Base-by-base conservation (phyloP, 2,888 invertebrate genomes). In the Caenorhabditis sp. region DNA sequence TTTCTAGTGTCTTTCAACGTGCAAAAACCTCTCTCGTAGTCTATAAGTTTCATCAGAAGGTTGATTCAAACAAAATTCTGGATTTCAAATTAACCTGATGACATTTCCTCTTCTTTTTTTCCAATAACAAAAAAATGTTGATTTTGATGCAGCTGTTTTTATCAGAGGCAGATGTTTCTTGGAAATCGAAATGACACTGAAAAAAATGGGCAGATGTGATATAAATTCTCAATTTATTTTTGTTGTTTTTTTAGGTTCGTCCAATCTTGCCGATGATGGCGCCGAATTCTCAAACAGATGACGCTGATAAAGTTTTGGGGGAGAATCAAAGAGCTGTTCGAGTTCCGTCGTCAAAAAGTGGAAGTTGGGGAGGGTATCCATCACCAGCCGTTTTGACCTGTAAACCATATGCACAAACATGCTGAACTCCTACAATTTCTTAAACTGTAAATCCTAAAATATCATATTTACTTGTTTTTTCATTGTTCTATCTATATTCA, bases 301-400 rank as follows among this genome's bases (percentile, higher is more conserved):
- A 63, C 17, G 21, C 27, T 21, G 71, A 70, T 23, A 59, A 50
- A 23, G 37, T 4, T 23, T 53, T 53, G 24, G 19, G 26, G n/a
- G 75, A 66, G 24, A 58, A 57, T 8, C 66, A 66, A 26, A 74
- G 77, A 43, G 62, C 72, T 31, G 66, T 63, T 17, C 79, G 83
- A 10, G 84, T 82, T 8, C 84, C 86, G 55, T 79, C 84, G 19
- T 81, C 85, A 31, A 86, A 86, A 61, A 81, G 81, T 61, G 86
- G 86, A n/a, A 78, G 77, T 26, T 86, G 86, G 86, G 84, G 86
- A 53, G 86, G 86, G 24, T 81, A 85, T 57, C 82, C 85, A 26
- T 80, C 83, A 17, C 82, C 84, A 23, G 78, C 78, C 8, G 81
- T 82, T 19, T 71, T 83, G 17, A 77, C 81, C 8, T 81, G 79